These are phyloP conservation scores for Medauroidea extradentata DNA, from an alignment of 1,140 invertebrate species.

Conservation along the genomic window DNA sequence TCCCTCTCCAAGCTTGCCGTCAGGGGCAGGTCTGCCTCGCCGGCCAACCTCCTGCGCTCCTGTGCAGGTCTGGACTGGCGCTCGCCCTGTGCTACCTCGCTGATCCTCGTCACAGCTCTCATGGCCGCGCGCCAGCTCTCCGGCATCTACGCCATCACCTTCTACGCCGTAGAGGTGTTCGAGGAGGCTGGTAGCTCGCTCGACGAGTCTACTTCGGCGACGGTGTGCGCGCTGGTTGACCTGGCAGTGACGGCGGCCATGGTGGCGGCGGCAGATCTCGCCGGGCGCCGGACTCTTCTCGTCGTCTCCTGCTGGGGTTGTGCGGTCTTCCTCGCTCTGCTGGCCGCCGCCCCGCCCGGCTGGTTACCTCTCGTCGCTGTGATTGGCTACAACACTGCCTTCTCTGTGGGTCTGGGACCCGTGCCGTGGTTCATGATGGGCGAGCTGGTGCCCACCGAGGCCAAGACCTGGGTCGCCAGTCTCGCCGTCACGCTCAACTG, in stretches of 20 bases:
- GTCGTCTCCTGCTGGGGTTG: conserved; percentile 24
- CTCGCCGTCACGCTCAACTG: conserved; percentile 48
- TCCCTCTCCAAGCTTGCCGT: not conserved
- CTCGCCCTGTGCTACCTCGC: conserved; percentile 33
- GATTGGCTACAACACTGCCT: conserved; percentile 50
- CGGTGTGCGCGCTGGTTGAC: conserved; percentile 41
- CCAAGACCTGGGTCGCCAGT: conserved; percentile 52
- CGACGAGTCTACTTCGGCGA: conserved; percentile 30
- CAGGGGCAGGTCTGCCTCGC: not conserved
- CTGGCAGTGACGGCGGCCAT: conserved; percentile 31
- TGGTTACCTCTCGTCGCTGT: conserved; percentile 44
- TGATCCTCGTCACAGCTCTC: conserved; percentile 40
- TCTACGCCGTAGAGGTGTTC: conserved; percentile 48
- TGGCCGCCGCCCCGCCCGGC: conserved; percentile 33
- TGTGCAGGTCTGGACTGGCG: not conserved
- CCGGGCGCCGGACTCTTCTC: conserved; percentile 31
- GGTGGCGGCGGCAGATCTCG: conserved; percentile 38
- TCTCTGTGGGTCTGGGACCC: conserved; percentile 61
- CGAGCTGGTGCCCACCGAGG: conserved; percentile 61
- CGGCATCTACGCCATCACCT: conserved; percentile 48
- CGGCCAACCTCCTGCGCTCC: not conserved
- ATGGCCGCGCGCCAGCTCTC: conserved; percentile 48
- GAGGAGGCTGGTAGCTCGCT: conserved; percentile 35
- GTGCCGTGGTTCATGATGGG: conserved; percentile 68
- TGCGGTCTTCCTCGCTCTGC: conserved; percentile 13